Percentiles rank a stretch among this genome's conserved stretches.
These are phyloP conservation scores for Arrhamphus sclerolepis DNA, from an alignment of 2,797 vertebrate species.

Conservation along the genomic window DNA sequence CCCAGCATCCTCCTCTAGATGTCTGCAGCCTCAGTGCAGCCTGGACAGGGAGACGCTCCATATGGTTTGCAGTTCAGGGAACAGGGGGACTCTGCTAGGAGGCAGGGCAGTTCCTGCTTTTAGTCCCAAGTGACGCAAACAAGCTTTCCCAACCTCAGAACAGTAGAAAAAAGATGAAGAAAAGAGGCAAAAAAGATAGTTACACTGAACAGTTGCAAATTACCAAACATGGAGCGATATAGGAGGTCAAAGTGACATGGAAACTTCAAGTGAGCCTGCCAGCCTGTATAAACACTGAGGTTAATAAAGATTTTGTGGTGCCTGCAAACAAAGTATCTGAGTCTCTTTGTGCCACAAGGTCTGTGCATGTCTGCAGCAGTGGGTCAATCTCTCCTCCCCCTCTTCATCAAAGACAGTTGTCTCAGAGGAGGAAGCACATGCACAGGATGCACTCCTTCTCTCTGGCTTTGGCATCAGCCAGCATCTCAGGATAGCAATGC, in stretches of 20 bases:
- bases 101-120: constrained; percentile 60
- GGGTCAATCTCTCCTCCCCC: constrained; percentile 34
- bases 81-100: constrained; percentile 18
- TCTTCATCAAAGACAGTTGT: constrained; percentile 59
- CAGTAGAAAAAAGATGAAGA: not conserved
- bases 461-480: constrained; percentile 62
- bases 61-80: constrained; percentile 72
- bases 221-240: constrained; percentile 38
- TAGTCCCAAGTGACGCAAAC: constrained; percentile 56
- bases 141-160: constrained; percentile 28
- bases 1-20: constrained; percentile 53
- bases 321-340: constrained; percentile 32
- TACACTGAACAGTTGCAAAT: constrained; percentile 34
- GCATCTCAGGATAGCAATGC: constrained; percentile 52
- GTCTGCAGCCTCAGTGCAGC: constrained; percentile 26
- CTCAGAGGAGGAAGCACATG: constrained; percentile 46
- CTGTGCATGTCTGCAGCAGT: constrained; percentile 28
- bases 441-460: constrained; percentile 28
- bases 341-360: constrained; percentile 20
- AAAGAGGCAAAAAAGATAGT: no score
- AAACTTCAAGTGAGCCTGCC: constrained; percentile 38
- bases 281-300: constrained; percentile 38
- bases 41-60: constrained; percentile 43
- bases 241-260: constrained; percentile 44
- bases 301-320: constrained; percentile 40